These are phyloP conservation scores for Pherbina coryleti DNA, from an alignment of 2,888 invertebrate genomes.

Conservation along the genomic window DNA sequence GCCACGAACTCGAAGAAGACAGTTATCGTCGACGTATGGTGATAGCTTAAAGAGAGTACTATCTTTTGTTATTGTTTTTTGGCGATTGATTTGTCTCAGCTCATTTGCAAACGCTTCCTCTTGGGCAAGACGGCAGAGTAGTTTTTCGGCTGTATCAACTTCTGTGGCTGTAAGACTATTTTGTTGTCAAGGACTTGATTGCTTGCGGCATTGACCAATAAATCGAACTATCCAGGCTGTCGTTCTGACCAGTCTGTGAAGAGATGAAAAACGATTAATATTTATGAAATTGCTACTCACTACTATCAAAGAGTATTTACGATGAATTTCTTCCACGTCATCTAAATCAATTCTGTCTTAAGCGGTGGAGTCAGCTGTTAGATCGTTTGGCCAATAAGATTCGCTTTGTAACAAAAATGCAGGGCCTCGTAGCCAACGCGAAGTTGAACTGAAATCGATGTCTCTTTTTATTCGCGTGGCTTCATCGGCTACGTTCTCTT, in stretches of 20 bases:
- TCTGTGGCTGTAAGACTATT: neutral
- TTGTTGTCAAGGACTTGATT: neutral
- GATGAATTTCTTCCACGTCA: no score
- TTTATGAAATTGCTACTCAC: no score
- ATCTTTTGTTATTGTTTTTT: no score
- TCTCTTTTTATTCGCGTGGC: neutral
- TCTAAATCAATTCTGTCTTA: no score
- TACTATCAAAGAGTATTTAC: no score
- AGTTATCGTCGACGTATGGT: neutral
- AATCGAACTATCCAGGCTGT: constrained; percentile 19
- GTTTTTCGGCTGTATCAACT: neutral
- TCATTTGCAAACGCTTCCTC: no score
- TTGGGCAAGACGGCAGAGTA: no score
- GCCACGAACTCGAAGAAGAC: constrained; percentile 32
- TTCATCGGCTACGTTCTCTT: constrained; percentile 15
- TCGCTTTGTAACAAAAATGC: neutral
- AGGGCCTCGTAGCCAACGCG: constrained; percentile 5
- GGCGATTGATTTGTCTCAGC: no score
- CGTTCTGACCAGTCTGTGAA: no score
- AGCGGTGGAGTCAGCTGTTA: no score
- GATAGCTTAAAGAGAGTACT: neutral
- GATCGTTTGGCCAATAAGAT: no score
- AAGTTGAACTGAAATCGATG: neutral
- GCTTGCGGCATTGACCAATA: neutral
- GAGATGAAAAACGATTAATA: no score